Conservation (phyloP, 2,113 vertebrate genomes). For the Centropus bengalensis region DNA sequence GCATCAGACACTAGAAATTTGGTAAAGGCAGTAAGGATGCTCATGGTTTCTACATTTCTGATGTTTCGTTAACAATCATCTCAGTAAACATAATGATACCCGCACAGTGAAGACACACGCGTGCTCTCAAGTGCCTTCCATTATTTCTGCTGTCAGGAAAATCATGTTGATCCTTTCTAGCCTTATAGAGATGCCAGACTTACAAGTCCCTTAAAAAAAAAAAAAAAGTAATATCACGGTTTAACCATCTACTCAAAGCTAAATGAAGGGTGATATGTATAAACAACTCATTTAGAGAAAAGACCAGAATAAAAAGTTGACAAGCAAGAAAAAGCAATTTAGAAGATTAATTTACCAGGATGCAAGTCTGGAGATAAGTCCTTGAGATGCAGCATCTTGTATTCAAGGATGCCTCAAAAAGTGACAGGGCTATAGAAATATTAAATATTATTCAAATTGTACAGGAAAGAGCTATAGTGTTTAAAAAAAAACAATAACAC, state of each 20-base stretch:
- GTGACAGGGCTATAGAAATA: neutral
- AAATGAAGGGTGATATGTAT: neutral
- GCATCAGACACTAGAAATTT: neutral
- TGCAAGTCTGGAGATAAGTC: neutral
- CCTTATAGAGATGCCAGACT: neutral
- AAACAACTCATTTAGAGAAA: conserved; percentile 15
- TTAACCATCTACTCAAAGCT: conserved; percentile 17
- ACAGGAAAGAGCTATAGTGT: neutral
- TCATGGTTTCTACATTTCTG: neutral
- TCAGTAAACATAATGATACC: neutral
- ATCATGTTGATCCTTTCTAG: neutral
- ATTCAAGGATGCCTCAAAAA: neutral
- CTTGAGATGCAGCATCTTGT: neutral
- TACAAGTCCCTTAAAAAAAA: neutral
- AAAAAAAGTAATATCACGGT: neutral
- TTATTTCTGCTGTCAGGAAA: conserved; percentile 7
- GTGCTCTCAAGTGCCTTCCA: neutral
- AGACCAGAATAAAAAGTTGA: neutral
- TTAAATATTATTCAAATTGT: neutral
- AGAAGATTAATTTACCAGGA: conserved; percentile 24
- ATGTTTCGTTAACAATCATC: neutral
- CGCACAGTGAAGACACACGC: neutral
- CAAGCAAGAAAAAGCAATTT: conserved; percentile 29
- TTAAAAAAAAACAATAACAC: neutral
- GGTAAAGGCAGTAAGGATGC: neutral